Evolutionary conservation across 2,888 invertebrate genomes (phyloP).

Genomic region (Hirtodrosophila trivittata): DNA sequence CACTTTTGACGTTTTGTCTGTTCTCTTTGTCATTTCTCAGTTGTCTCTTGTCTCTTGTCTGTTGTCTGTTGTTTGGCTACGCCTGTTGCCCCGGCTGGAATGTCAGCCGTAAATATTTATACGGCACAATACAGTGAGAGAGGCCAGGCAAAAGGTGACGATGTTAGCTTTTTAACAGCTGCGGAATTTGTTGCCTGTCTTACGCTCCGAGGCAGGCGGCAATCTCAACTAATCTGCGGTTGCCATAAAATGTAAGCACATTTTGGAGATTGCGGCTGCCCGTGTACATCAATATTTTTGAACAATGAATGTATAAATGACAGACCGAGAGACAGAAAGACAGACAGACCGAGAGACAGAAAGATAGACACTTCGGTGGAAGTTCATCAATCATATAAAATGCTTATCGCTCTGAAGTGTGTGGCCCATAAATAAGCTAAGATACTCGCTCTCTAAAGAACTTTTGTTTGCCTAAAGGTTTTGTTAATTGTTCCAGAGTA

Average conservation of each 20-base stretch:
- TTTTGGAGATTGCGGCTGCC: conserved; percentile 18
- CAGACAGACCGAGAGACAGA: conserved; percentile 4
- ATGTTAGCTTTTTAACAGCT: conserved; percentile 77
- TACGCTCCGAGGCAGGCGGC: conserved; percentile 16
- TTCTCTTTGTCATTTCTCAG: conserved; percentile 15
- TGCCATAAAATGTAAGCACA: conserved; percentile 65
- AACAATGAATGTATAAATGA: conserved; percentile 55
- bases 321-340: conserved; percentile 7
- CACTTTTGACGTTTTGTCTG: conserved; percentile 72
- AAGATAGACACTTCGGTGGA: conserved; percentile 15
- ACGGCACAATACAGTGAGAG: conserved; percentile 61
- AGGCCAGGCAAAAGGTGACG: conserved; percentile 65
- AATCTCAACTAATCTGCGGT: conserved; percentile 75
- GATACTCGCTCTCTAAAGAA: conserved; percentile 37
- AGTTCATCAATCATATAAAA: conserved; percentile 72
- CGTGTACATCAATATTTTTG: conserved; percentile 60
- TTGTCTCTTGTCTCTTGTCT: conserved; percentile 34
- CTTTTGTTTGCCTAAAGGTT: conserved; percentile 35
- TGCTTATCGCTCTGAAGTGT: conserved; percentile 58
- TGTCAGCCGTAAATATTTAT: conserved; percentile 75
- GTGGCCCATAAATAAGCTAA: conserved; percentile 54
- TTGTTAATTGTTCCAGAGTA: conserved; percentile 62
- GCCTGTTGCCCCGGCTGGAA: conserved; percentile 50
- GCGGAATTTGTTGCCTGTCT: conserved; percentile 73
- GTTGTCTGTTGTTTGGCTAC: conserved; percentile 24